Evolutionary conservation across 2,113 vertebrate genomes (phyloP).

Genomic region (Cololabis saira): DNA sequence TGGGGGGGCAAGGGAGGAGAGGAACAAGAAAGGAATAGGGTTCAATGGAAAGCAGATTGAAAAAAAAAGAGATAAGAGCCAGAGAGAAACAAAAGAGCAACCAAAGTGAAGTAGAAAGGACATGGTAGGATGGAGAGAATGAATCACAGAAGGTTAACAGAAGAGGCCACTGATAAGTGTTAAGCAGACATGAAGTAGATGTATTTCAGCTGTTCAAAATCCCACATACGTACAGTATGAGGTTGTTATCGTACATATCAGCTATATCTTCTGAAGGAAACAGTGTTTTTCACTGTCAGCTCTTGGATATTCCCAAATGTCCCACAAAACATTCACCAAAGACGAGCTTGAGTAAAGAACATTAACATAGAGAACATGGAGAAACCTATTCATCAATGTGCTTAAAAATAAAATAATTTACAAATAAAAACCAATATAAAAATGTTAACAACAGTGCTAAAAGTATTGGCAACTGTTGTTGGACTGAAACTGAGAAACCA

Average conservation of each 20-base stretch:
- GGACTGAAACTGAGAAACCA: too few relatives aligned
- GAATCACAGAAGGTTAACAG: slow-evolving; percentile 46
- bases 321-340: slow-evolving; percentile 45
- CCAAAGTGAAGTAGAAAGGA: slow-evolving; percentile 28
- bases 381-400: too few relatives aligned
- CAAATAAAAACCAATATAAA: too few relatives aligned
- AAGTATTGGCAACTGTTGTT: too few relatives aligned
- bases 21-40: slow-evolving; percentile 8
- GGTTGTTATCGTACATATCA: background rate
- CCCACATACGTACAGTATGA: slow-evolving; percentile 12
- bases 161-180: slow-evolving; percentile 25
- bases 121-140: slow-evolving; percentile 23
- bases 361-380: too few relatives aligned
- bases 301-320: slow-evolving; percentile 32
- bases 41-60: slow-evolving; percentile 8
- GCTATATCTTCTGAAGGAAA: slow-evolving; percentile 9
- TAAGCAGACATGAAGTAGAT: slow-evolving; percentile 34
- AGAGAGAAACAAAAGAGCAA: slow-evolving; percentile 19
- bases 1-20: background rate
- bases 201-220: slow-evolving; percentile 43
- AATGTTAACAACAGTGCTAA: too few relatives aligned
- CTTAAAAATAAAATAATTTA: too few relatives aligned
- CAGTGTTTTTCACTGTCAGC: slow-evolving; percentile 5
- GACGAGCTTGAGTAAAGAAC: too few relatives aligned
- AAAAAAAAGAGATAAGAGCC: slow-evolving; percentile 11